These are phyloP conservation scores for Phytoseiulus persimilis DNA, from an alignment of 2,888 invertebrate species.

Conservation along the genomic window DNA sequence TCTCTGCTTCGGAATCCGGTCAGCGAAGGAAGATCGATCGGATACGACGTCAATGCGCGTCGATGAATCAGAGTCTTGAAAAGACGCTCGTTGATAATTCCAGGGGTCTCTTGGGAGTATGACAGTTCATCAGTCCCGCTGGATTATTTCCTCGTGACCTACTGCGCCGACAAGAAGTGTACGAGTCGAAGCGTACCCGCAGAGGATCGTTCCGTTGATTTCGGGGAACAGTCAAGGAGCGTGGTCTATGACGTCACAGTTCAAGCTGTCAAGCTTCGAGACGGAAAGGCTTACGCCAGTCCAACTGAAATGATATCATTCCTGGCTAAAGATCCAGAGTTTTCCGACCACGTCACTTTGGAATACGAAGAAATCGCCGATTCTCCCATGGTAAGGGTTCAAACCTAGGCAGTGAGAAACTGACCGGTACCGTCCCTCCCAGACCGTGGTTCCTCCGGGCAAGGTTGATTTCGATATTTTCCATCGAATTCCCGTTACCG, in stretches of 20 bases:
- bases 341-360: neutral
- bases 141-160: neutral
- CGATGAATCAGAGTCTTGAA: no score
- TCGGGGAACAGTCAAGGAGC: neutral
- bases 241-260: neutral
- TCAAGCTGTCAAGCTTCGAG: neutral
- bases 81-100: no score
- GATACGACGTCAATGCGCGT: no score
- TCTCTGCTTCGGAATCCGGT: no score
- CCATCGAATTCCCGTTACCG: no score
- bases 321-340: neutral
- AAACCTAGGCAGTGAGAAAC: neutral
- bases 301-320: neutral
- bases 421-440: no score
- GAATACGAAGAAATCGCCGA: neutral
- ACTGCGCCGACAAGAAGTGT: neutral
- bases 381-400: neutral
- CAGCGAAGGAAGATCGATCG: no score
- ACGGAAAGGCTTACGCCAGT: neutral
- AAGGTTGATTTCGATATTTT: no score
- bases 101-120: neutral
- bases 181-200: neutral
- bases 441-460: no score
- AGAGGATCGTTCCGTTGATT: neutral
- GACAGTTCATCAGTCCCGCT: neutral